Evolutionary conservation across 2,888 invertebrate genomes (phyloP), one percentile per base, ranked within the genome.

Genomic region (Troides helena): DNA sequence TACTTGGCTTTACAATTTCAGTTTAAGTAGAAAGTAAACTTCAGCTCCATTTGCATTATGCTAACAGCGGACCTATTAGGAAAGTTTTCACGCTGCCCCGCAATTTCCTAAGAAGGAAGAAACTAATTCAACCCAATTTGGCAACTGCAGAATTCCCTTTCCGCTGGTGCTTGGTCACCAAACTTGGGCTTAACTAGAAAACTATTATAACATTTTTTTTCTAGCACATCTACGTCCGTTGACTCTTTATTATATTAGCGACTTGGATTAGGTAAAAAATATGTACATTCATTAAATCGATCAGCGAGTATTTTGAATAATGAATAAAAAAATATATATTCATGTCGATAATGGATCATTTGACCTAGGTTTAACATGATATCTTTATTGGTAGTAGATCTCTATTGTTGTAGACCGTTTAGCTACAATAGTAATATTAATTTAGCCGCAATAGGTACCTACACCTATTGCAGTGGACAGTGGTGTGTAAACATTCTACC

Each of bases 41-140:
- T 17, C 18, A n/a, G 18, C 53, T n/a, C 53, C 53, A 53, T 53
- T 53, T 53, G 53, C 53, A 53, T 53, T 53, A 53, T 53, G n/a
- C n/a, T 53, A 53, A 53, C 53, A 53, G 53, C 53, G n/a, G 36
- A 61, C 53, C 67, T 60, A 61, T 61, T 61, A 67, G 67, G 61
- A 67, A 67, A 67, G 61, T 67, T 67, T 61, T 39, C 60, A 23
- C 21, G 30, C 30, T 23, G 60, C 36, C 50, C 62, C 67, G 61
- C 61, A 61, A 67, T 67, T 67, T 43, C 62, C 18, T 62, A 62
- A 67, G 62, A 46, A 67, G 62, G 62, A 67, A 58, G 67, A 57
- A 62, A 67, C 67, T 67, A 62, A 67, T 67, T 62, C 57, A 57
- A 57, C 43, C 57, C 62, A 67, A 67, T 67, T 67, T 67, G 67